Percentiles rank a stretch among this genome's conserved stretches.
These are phyloP conservation scores for Nylanderia fulva DNA, from an alignment of 1,140 invertebrate genomes.

Conservation along the genomic window DNA sequence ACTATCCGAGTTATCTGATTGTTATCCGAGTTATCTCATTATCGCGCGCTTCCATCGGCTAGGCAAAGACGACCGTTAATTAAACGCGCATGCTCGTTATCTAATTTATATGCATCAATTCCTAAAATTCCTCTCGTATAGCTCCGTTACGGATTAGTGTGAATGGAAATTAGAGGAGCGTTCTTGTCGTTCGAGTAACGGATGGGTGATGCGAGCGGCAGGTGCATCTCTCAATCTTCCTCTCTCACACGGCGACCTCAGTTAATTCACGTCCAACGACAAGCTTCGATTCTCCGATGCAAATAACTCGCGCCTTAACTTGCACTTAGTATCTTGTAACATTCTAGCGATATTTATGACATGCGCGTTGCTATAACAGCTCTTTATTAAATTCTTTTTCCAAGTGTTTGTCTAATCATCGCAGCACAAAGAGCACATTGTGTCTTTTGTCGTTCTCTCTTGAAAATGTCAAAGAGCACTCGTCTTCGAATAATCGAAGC, in stretches of 20 bases:
- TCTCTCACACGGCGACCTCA: conserved; percentile 46
- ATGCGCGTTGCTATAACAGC: conserved; percentile 46
- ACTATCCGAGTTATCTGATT: neutral
- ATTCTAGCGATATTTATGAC: conserved; percentile 28
- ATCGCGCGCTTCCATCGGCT: neutral
- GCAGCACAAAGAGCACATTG: conserved; percentile 26
- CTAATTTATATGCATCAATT: conserved; percentile 44
- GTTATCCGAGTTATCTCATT: neutral
- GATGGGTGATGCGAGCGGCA: conserved; percentile 60
- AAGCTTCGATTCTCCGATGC: conserved; percentile 57
- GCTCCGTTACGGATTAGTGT: conserved; percentile 60
- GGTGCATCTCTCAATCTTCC: conserved; percentile 66
- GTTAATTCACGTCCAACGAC: conserved; percentile 63
- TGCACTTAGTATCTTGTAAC: conserved; percentile 48
- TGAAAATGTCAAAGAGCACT: conserved; percentile 36
- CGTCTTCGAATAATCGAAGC: conserved; percentile 15
- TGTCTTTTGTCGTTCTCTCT: conserved; percentile 48
- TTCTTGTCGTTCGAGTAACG: conserved; percentile 63
- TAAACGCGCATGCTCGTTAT: conserved; percentile 37
- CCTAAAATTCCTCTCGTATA: conserved; percentile 29
- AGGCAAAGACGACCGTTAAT: conserved; percentile 18
- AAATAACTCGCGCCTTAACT: conserved; percentile 54
- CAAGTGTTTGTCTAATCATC: conserved; percentile 20
- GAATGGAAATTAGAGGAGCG: conserved; percentile 63
- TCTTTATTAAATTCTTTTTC: conserved; percentile 23